Evolutionary conservation across 2,113 vertebrate species (phyloP).

Genomic region (zebrafish (Danio rerio)): DNA sequence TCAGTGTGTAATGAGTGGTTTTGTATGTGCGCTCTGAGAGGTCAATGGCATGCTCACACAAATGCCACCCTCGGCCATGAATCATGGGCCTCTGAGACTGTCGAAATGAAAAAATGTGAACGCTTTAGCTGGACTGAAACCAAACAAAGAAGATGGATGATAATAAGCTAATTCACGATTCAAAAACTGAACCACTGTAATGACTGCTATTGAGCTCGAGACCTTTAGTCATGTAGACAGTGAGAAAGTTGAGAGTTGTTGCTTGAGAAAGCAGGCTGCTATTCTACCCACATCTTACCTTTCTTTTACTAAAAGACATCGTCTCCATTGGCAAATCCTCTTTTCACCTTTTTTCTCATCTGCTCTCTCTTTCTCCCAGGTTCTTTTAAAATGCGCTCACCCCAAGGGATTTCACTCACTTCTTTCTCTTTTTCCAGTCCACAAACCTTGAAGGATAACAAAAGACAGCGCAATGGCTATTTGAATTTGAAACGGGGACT

Average conservation of each 20-base stretch:
- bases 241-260: constrained; percentile 57
- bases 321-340: constrained; percentile 55
- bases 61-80: constrained; percentile 52
- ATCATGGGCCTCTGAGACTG: constrained; percentile 45
- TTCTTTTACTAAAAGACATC: constrained; percentile 42
- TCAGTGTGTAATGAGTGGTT: constrained; percentile 39
- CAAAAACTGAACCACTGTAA: not conserved
- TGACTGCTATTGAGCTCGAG: constrained; percentile 28
- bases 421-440: constrained; percentile 73
- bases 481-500: constrained; percentile 78
- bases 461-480: constrained; percentile 75
- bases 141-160: constrained; percentile 53
- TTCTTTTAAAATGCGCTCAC: constrained; percentile 69
- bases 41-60: constrained; percentile 36
- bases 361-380: constrained; percentile 54
- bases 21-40: constrained; percentile 41
- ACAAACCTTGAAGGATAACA: constrained; percentile 74
- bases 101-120: constrained; percentile 33
- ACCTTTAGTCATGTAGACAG: not conserved
- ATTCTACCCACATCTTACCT: constrained; percentile 57
- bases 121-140: constrained; percentile 30
- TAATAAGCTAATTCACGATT: constrained; percentile 35
- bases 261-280: constrained; percentile 58
- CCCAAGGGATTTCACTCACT: constrained; percentile 73
- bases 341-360: constrained; percentile 51